These are phyloP conservation scores for human DNA, from an alignment of 2,113 vertebrate species.

Conservation along the genomic window GRCh38 chr2:135048001-135048500, in stretches of 20 bases:
- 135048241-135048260: neutral
- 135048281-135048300: neutral
- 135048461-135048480: neutral
- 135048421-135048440: neutral
- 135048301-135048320: neutral
- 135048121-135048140: constrained; percentile 2
- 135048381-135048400: neutral
- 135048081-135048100: neutral
- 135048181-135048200: neutral
- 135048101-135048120: neutral
- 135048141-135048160: neutral
- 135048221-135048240: neutral
- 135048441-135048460: neutral
- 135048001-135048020: neutral
- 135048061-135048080: neutral
- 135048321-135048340: neutral
- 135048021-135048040: neutral
- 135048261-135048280: neutral
- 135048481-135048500: neutral
- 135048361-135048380: neutral
- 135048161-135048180: neutral
- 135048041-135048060: neutral
- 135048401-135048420: neutral
- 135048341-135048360: neutral
- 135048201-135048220: neutral